Evolutionary conservation across 2,113 vertebrate genomes (phyloP).

Genomic region (Chionis minor): DNA sequence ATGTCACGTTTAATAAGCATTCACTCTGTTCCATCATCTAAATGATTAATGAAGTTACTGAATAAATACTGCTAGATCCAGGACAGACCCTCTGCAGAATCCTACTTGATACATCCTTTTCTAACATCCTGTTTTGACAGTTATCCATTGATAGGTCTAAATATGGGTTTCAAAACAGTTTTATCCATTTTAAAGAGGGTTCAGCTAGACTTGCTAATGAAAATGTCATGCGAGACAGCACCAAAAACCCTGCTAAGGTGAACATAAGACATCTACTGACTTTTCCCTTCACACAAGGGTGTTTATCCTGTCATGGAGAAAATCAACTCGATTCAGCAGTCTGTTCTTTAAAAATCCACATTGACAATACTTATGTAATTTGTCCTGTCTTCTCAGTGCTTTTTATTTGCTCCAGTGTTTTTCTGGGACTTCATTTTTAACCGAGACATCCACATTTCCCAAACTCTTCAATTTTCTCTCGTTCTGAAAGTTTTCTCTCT

Average conservation of each 20-base stretch:
- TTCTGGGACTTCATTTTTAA: not conserved
- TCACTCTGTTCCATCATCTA: not conserved
- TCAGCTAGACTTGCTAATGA: not conserved
- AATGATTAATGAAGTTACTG: not conserved
- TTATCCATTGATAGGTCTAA: not conserved
- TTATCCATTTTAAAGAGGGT: not conserved
- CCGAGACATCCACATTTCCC: accelerated
- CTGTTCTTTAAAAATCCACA: not conserved
- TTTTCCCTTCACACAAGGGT: not conserved
- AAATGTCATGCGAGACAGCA: not conserved
- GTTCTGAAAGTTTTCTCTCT: not conserved
- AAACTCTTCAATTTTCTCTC: not conserved
- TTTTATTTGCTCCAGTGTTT: not conserved
- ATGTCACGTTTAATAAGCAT: not conserved
- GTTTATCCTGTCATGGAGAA: not conserved
- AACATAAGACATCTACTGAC: not conserved
- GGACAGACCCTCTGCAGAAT: not conserved
- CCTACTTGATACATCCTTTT: not conserved
- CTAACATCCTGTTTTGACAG: not conserved
- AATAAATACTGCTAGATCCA: not conserved
- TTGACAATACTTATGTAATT: not conserved
- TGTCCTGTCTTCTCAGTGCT: not conserved
- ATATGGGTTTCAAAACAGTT: not conserved
- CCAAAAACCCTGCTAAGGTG: not conserved
- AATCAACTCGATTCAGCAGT: not conserved